phyloP scores from a whole-genome alignment of 2,888 invertebrate genomes.

The Synanthedon tipuliformis region DNA sequence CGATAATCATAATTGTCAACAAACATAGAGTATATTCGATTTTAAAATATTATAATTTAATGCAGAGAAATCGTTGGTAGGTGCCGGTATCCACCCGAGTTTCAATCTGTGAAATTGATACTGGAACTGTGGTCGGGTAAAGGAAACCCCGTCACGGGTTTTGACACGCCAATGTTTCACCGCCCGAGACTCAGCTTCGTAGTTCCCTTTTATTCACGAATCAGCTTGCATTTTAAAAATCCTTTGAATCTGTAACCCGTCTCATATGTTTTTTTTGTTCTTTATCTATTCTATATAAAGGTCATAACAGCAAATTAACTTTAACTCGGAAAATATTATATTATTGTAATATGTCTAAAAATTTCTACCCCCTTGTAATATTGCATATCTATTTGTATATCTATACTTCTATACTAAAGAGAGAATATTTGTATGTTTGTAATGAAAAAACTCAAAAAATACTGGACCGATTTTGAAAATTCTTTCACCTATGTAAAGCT shows the following conservation, averaged over 20 bases:
- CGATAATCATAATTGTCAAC: too few relatives aligned
- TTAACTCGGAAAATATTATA: not conserved
- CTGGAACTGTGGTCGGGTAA: conserved; percentile 16
- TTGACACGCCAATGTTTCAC: conserved; percentile 51
- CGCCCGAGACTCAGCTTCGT: conserved; percentile 17
- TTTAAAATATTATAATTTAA: not conserved
- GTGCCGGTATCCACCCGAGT: conserved; percentile 11
- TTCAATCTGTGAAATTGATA: conserved; percentile 44
- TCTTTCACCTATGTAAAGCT: too few relatives aligned
- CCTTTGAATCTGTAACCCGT: conserved; percentile 23
- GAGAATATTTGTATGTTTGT: too few relatives aligned
- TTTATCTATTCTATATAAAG: too few relatives aligned
- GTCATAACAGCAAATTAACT: not conserved
- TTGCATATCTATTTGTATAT: too few relatives aligned
- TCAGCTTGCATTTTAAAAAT: conserved; percentile 41
- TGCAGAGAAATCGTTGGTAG: conserved; percentile 3
- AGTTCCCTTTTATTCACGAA: conserved; percentile 37
- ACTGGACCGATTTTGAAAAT: too few relatives aligned
- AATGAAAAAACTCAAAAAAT: too few relatives aligned
- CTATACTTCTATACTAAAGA: too few relatives aligned
- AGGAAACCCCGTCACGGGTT: conserved; percentile 28
- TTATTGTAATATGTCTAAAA: not conserved
- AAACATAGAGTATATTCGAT: not conserved
- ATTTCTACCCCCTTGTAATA: not conserved
- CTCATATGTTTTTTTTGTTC: not conserved